Percentiles rank a stretch among this genome's conserved stretches.
Conservation (phyloP, 2,113 vertebrate genomes). For the Herpetotheres cachinnans region DNA sequence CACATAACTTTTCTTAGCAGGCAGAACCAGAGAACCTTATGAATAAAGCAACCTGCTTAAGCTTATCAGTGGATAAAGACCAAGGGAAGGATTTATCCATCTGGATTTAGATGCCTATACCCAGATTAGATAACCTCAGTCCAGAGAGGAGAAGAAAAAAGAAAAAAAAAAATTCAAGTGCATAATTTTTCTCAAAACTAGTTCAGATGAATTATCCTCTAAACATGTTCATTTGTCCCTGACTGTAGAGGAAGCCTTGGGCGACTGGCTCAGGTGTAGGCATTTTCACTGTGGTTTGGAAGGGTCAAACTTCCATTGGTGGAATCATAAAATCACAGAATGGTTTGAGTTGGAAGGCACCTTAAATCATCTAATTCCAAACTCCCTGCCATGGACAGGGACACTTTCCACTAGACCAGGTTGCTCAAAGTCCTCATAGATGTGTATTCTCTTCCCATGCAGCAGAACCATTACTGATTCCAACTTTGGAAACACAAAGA, state of each 20-base stretch:
- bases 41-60: background rate
- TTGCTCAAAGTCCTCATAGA: background rate
- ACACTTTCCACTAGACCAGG: no score
- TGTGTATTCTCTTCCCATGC: background rate
- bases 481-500: background rate
- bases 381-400: no score
- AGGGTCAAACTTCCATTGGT: background rate
- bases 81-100: background rate
- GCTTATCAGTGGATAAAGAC: background rate
- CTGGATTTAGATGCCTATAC: background rate
- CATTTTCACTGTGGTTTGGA: background rate
- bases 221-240: background rate
- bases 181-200: background rate
- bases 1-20: background rate
- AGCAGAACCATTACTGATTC: background rate
- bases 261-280: background rate
- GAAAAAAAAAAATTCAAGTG: background rate
- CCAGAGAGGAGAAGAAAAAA: background rate
- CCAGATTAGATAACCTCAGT: background rate
- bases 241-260: background rate
- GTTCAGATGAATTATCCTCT: background rate
- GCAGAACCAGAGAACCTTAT: background rate
- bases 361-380: no score
- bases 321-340: background rate
- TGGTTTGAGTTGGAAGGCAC: no score